Evolutionary conservation across 2,888 invertebrate genomes (phyloP).

Genomic region (Boloria selene): DNA sequence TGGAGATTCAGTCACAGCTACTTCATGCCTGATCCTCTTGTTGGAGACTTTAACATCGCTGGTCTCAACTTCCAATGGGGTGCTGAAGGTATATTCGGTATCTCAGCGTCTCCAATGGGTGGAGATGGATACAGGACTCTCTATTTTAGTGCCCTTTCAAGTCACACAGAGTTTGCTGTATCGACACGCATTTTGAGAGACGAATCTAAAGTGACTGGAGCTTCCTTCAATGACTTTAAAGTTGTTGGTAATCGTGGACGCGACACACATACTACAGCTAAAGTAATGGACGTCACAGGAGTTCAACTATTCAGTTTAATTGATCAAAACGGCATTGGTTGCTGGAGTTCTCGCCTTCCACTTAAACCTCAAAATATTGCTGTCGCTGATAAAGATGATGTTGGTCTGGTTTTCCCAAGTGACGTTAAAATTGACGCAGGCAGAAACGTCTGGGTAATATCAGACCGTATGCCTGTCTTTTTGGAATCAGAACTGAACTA

Average conservation of each 20-base stretch:
- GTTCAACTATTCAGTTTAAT: constrained; percentile 89
- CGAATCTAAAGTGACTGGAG: constrained; percentile 83
- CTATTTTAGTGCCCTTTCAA: constrained; percentile 90
- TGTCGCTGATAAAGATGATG: constrained; percentile 88
- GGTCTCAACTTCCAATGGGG: constrained; percentile 94
- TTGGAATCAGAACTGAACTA: constrained; percentile 86
- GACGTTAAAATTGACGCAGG: constrained; percentile 89
- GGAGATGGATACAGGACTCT: constrained; percentile 86
- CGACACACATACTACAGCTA: constrained; percentile 87
- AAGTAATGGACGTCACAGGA: constrained; percentile 88
- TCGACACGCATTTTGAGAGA: constrained; percentile 88
- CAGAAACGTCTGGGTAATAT: constrained; percentile 89
- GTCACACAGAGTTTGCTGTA: constrained; percentile 89
- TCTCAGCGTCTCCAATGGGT: constrained; percentile 86
- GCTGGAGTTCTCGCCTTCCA: constrained; percentile 88
- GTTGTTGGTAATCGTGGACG: constrained; percentile 85
- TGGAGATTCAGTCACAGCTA: constrained; percentile 91
- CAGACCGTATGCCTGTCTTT: constrained; percentile 92
- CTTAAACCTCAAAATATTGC: constrained; percentile 86
- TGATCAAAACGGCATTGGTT: constrained; percentile 91
- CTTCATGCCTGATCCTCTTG: constrained; percentile 91
- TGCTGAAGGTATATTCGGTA: constrained; percentile 91
- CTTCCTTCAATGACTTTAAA: constrained; percentile 87
- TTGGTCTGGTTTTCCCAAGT: constrained; percentile 88
- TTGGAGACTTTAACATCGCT: constrained; percentile 89